Evolutionary conservation across 2,888 invertebrate genomes (phyloP).

Genomic region (Neria commutata): DNA sequence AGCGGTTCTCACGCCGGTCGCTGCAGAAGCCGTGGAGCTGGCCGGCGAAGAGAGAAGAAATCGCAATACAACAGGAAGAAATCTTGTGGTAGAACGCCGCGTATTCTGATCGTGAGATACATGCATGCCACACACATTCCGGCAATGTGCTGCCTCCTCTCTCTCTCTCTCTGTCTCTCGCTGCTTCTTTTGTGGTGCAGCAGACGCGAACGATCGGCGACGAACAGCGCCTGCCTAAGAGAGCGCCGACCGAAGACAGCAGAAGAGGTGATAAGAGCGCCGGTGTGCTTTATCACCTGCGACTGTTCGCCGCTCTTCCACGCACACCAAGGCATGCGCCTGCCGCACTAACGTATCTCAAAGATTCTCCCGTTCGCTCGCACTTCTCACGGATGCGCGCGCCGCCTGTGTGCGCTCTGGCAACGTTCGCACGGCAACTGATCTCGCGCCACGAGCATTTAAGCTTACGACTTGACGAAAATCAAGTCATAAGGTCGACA

Average conservation of each 20-base stretch:
- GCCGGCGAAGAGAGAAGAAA: not conserved
- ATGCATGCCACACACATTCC: too few relatives aligned
- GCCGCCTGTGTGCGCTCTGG: conserved; percentile 20
- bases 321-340: conserved; percentile 8
- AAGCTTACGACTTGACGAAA: conserved; percentile 59
- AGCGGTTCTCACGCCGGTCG: conserved; percentile 3
- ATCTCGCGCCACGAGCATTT: conserved; percentile 43
- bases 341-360: not conserved
- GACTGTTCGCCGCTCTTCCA: conserved; percentile 11
- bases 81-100: too few relatives aligned
- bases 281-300: not conserved
- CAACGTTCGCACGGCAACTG: conserved; percentile 7
- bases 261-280: not conserved
- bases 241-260: not conserved
- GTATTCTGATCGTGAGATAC: not conserved
- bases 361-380: conserved; percentile 29
- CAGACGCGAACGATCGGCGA: too few relatives aligned
- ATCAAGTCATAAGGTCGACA: conserved; percentile 62
- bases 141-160: too few relatives aligned
- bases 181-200: too few relatives aligned
- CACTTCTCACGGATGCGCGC: conserved; percentile 36
- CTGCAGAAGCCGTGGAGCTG: conserved; percentile 20
- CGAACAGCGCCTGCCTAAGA: too few relatives aligned
- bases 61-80: too few relatives aligned
- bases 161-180: too few relatives aligned